Evolutionary conservation across 1,140 invertebrate species (phyloP), one percentile per base, ranked within the genome.

Genomic region (Hycleus cichorii): DNA sequence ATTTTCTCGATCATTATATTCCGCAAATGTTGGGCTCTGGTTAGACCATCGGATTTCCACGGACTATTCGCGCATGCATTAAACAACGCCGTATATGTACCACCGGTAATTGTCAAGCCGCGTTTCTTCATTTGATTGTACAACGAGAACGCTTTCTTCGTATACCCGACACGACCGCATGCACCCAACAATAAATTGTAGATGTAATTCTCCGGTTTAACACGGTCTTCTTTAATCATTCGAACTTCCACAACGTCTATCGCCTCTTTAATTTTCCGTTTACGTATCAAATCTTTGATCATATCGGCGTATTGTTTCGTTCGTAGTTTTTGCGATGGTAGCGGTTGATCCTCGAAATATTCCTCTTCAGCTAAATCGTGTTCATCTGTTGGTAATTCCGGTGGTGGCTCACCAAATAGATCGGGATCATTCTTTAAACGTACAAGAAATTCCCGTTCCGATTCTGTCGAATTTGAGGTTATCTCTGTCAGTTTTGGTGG

Each of bases 41-140:
- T 75, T 27, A 87, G 70, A 25, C 86, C 85, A 72, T 87, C 81
- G 40, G 72, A 67, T 24, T 75, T 68, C 72, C 78, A 84, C 1
- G 89, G 89, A 51, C 83, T 87, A 72, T 93, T 88, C 6, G 90
- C 82, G 75, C 92, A 95, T 6, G 89, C 87, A 77, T 93, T 91
- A 69, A 97, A 89, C 10, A 97, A 75, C 53, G 85, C 86, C 9
- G 90, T 93, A 68, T 92, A 92, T 6, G 85, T 86, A 7, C 85
- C 80, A 0, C 78, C 78, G 39, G 82, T 86, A 1, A 84, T 81
- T 62, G 79, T 79, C 0, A 93, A 68, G 0, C 80, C 82, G 43
- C 84, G 70, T 67, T 84, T 83, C 71, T 89, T 93, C 86, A 94
- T 90, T 65, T 86, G 79, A 67, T 86, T 89, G 65, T 81, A 95